Conservation (phyloP, 2,888 invertebrate species). For the Archaeoteleia sp. region DNA sequence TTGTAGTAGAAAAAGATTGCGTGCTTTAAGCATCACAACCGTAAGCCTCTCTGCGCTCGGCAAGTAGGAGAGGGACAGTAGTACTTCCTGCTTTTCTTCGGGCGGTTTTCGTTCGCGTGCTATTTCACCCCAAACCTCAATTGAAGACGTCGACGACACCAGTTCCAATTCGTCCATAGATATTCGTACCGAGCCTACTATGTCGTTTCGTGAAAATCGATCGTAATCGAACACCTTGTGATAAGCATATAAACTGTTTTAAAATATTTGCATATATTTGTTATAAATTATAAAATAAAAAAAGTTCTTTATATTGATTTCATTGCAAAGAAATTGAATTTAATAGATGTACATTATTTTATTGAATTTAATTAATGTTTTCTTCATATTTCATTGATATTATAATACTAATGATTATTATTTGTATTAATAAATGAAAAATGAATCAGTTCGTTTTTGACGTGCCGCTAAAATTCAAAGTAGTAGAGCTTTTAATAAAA, state of each 20-base stretch:
- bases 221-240: slow-evolving; percentile 78
- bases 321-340: too few species aligned
- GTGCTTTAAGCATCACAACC: slow-evolving; percentile 88
- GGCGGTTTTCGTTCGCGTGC: slow-evolving; percentile 87
- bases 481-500: too few species aligned
- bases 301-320: too few species aligned
- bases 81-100: slow-evolving; percentile 87
- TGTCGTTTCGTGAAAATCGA: slow-evolving; percentile 90
- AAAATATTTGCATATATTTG: slow-evolving; percentile 2
- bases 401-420: too few species aligned
- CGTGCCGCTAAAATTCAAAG: too few species aligned
- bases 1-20: slow-evolving; percentile 86
- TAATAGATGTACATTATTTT: too few species aligned
- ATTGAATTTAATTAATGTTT: too few species aligned
- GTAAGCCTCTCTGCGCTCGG: slow-evolving; percentile 92
- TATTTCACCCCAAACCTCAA: slow-evolving; percentile 92
- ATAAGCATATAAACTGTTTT: too few species aligned
- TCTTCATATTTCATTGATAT: too few species aligned
- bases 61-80: slow-evolving; percentile 89
- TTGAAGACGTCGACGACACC: slow-evolving; percentile 83
- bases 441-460: too few species aligned
- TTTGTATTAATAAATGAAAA: too few species aligned
- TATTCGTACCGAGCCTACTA: slow-evolving; percentile 89
- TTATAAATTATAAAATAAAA: too few species aligned
- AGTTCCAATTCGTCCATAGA: slow-evolving; percentile 87